Evolutionary conservation across 2,113 vertebrate species (phyloP), one percentile per base, ranked within the genome.

Genomic region (Platichthys flesus): DNA sequence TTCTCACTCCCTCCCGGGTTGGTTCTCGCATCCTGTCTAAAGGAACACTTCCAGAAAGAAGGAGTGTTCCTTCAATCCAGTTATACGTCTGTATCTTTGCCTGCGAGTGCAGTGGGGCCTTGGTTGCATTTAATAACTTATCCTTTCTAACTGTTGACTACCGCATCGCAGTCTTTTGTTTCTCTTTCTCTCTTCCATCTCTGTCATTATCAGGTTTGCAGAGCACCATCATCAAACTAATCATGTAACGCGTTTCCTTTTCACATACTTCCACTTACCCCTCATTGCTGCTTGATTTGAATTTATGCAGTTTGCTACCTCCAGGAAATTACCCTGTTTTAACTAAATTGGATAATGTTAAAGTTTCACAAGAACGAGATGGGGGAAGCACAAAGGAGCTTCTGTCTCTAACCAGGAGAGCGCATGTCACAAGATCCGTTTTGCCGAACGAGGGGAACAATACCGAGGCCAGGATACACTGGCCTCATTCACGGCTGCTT

Each of bases 1-100:
- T 49, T 96, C 96, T 91, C 93, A 93, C 87, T 97, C 96, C 20
- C 90, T 95, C 77, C 94, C 95, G n/a, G 97, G 97, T 99, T 96
- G 35, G 97, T 97, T 93, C 84, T 82, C 79, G 71, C 73, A 58
- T 77, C 82, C 78, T 74, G 55, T 71, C 61, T 71, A 65, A 72
- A 78, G 74, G 58, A 85, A 87, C 78, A 57, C 81, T 85, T 73
- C 0, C 12, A 63, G 60, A 63, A 47, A 61, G 45, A 64, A 64
- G 31, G 54, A 72, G 75, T 66, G 84, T 82, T 90, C 64, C 82
- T 84, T 75, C 65, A 63, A 28, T 37, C 18, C 18, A 54, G 9
- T 20, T 21, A 3, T n/a, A 9, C n/a, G 20, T 54, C 51, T 54
- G 51, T 64, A 4, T 83, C 81, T 76, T 74, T 77, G 65, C 42